These are phyloP conservation scores for Apolygus lucorum DNA, from an alignment of 1,140 invertebrate species.

Conservation along the genomic window DNA sequence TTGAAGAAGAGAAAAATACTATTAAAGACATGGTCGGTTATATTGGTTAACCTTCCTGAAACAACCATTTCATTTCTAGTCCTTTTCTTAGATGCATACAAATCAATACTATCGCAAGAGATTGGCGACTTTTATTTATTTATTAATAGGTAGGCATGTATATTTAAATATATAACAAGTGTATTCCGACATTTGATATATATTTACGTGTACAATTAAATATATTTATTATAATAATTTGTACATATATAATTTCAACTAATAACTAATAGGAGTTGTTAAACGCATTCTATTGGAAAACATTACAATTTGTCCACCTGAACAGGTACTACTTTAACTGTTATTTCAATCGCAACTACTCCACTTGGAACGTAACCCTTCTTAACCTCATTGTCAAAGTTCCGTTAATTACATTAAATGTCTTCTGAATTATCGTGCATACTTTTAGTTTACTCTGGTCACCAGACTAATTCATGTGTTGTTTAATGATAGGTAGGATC, in stretches of 20 bases:
- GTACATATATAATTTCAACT: conserved; percentile 19
- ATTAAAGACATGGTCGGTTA: conserved; percentile 52
- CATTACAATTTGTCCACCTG: no score
- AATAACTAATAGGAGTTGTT: background rate
- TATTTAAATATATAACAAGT: conserved; percentile 27
- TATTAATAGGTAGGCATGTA: conserved; percentile 28
- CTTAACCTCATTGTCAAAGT: no score
- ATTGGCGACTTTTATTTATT: conserved; percentile 33
- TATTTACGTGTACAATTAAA: conserved; percentile 11
- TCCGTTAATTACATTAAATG: no score
- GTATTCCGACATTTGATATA: conserved; percentile 4
- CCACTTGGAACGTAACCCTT: no score
- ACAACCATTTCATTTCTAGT: conserved; percentile 24
- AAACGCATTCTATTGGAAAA: no score
- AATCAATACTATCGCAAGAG: conserved; percentile 27
- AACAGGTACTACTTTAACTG: no score
- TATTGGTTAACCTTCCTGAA: conserved; percentile 39
- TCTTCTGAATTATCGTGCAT: no score
- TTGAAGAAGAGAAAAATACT: conserved; percentile 49
- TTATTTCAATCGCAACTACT: no score
- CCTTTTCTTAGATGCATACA: conserved; percentile 28
- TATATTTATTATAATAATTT: conserved; percentile 19
- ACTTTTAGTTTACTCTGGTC: no score
- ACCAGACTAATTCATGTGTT: no score
- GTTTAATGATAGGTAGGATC: no score